Conservation (phyloP, 2,888 invertebrate species). For the Bugula neritina region DNA sequence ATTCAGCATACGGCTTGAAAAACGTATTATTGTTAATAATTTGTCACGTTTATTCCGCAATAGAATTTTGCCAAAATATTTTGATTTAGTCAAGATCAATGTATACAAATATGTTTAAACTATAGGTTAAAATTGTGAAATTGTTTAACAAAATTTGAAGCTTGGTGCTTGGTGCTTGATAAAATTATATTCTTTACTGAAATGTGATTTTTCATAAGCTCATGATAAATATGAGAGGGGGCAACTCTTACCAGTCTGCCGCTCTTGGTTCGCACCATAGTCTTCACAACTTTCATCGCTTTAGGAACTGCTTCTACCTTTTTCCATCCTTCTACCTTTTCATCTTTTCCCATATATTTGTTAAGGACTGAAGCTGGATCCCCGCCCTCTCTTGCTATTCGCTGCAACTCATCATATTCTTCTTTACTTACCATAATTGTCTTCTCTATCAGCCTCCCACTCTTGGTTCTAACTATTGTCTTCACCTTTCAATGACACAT, state of each 20-base stretch:
- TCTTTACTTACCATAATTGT: conserved; percentile 50
- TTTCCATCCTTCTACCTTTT: conserved; percentile 45
- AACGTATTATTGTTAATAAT: too few relatives aligned
- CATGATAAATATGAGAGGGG: too few relatives aligned
- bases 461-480: conserved; percentile 43
- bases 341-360: conserved; percentile 46
- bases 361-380: conserved; percentile 43
- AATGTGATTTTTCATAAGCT: too few relatives aligned
- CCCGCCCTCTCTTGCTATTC: conserved; percentile 41
- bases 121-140: too few relatives aligned
- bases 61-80: too few relatives aligned
- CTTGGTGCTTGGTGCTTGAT: too few relatives aligned
- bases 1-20: too few relatives aligned
- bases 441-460: conserved; percentile 50
- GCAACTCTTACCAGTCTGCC: conserved; percentile 41
- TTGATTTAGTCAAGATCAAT: too few relatives aligned
- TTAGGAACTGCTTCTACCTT: conserved; percentile 35
- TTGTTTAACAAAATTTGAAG: too few relatives aligned
- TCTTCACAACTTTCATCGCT: conserved; percentile 45
- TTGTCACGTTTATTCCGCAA: too few relatives aligned
- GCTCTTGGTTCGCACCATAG: conserved; percentile 45
- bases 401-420: conserved; percentile 43
- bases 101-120: too few relatives aligned
- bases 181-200: too few relatives aligned
- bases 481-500: conserved; percentile 31